A percentile compares a stretch with the other conserved stretches of the same genome.
phyloP scores from a whole-genome alignment of 2,113 vertebrate species.

The Brachirus orientalis region DNA sequence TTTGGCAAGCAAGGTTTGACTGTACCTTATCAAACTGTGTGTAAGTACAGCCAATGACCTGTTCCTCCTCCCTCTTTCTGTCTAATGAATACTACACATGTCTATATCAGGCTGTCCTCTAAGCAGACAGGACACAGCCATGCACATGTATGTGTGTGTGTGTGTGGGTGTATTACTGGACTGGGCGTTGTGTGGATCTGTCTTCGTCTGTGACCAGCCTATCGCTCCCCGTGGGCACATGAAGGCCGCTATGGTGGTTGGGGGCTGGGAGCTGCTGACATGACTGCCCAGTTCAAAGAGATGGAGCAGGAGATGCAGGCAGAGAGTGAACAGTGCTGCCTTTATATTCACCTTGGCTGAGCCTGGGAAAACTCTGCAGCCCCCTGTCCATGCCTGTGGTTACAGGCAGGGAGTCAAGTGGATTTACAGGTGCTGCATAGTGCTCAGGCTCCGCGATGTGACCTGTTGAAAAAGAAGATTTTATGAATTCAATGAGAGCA shows the following conservation, averaged over 20 bases:
- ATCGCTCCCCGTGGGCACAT: constrained; percentile 71
- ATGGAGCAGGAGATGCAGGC: constrained; percentile 69
- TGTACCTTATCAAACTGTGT: no score
- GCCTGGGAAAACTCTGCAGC: constrained; percentile 72
- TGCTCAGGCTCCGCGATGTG: constrained; percentile 33
- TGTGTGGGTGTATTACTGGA: constrained; percentile 28
- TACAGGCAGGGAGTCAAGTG: constrained; percentile 64
- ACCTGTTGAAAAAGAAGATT: constrained; percentile 33
- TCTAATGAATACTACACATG: constrained; percentile 30
- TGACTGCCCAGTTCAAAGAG: constrained; percentile 74
- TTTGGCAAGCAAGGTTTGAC: no score
- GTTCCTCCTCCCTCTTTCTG: background rate
- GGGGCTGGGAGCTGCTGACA: constrained; percentile 72
- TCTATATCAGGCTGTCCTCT: constrained; percentile 22
- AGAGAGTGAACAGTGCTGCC: constrained; percentile 68
- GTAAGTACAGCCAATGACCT: constrained; percentile 7
- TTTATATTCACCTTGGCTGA: constrained; percentile 63
- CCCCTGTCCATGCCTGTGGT: constrained; percentile 33
- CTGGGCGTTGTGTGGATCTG: constrained; percentile 58
- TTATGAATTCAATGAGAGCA: constrained; percentile 38
- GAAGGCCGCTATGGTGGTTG: constrained; percentile 61
- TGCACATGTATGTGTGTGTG: constrained; percentile 7
- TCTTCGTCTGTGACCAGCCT: constrained; percentile 69
- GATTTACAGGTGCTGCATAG: constrained; percentile 73
- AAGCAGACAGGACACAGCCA: constrained; percentile 22